Conservation (phyloP, 2,797 vertebrate genomes). For the Falco columbarius region DNA sequence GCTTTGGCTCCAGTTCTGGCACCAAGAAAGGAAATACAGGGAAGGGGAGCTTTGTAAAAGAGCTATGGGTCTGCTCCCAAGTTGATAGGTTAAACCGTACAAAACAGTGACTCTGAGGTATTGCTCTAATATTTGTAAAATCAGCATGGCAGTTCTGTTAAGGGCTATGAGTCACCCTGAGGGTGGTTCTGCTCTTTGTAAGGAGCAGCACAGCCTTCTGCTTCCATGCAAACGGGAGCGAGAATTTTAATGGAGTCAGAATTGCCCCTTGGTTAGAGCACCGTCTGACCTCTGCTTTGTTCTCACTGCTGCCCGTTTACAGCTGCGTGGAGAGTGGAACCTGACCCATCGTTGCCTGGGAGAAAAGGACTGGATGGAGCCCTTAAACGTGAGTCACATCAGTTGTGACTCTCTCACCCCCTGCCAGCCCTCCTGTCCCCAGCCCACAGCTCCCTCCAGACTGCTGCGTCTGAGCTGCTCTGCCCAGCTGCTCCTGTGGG, state of each 20-base stretch:
- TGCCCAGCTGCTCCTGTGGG: not conserved
- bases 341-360: not conserved
- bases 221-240: not conserved
- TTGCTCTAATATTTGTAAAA: conserved; percentile 44
- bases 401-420: accelerated
- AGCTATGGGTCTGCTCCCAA: conserved; percentile 10
- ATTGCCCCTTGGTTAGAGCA: conserved; percentile 5
- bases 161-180: conserved; percentile 45
- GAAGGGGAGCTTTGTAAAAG: conserved; percentile 26
- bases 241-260: conserved; percentile 9
- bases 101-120: not conserved
- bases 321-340: not conserved
- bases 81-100: conserved; percentile 5
- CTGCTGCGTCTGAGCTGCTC: not conserved
- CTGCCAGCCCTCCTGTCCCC: not conserved
- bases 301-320: not conserved
- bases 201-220: conserved; percentile 21
- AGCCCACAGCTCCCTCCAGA: not conserved
- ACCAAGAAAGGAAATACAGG: conserved; percentile 36
- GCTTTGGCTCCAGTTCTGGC: conserved; percentile 29
- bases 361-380: not conserved
- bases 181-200: conserved; percentile 49
- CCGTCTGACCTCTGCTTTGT: conserved; percentile 40
- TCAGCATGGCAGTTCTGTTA: conserved; percentile 54
- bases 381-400: accelerated